A percentile compares a stretch with the other conserved stretches of the same genome.
Conservation (phyloP, 2,888 invertebrate genomes). For the Glyphotaelius pellucidus region DNA sequence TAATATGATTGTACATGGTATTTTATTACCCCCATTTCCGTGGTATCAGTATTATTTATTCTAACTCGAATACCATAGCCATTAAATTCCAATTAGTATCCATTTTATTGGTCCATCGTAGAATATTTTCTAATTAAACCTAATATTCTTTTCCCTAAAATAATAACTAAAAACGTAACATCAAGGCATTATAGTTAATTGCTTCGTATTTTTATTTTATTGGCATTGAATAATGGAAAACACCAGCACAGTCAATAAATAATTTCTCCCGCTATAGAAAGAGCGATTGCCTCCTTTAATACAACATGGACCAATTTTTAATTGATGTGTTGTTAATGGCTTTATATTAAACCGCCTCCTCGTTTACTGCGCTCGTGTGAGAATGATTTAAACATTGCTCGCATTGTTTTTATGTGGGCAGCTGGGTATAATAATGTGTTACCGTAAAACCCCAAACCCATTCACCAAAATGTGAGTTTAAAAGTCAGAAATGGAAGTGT, state of each 20-base stretch:
- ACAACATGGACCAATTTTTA: slow-evolving; percentile 36
- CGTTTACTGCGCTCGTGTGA: slow-evolving; percentile 11
- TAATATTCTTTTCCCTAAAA: background rate
- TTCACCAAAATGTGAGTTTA: background rate
- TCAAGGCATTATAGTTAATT: background rate
- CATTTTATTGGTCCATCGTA: background rate
- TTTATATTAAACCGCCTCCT: slow-evolving; percentile 41
- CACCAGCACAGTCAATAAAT: slow-evolving; percentile 11
- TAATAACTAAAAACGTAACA: background rate
- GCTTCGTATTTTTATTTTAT: background rate
- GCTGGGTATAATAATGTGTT: background rate
- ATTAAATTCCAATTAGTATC: background rate
- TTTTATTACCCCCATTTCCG: background rate
- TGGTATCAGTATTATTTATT: background rate
- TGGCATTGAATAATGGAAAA: background rate
- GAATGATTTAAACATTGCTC: slow-evolving; percentile 28
- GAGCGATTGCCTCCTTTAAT: slow-evolving; percentile 33
- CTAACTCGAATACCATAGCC: background rate
- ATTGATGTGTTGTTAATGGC: slow-evolving; percentile 38
- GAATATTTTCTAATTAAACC: background rate
- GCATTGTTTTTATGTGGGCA: slow-evolving; percentile 13
- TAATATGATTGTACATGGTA: background rate
- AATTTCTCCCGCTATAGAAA: background rate
- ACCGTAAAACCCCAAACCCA: background rate
- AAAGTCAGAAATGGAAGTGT: background rate